phyloP scores from a whole-genome alignment of 2,797 vertebrate genomes.

The Coendou prehensilis region DNA sequence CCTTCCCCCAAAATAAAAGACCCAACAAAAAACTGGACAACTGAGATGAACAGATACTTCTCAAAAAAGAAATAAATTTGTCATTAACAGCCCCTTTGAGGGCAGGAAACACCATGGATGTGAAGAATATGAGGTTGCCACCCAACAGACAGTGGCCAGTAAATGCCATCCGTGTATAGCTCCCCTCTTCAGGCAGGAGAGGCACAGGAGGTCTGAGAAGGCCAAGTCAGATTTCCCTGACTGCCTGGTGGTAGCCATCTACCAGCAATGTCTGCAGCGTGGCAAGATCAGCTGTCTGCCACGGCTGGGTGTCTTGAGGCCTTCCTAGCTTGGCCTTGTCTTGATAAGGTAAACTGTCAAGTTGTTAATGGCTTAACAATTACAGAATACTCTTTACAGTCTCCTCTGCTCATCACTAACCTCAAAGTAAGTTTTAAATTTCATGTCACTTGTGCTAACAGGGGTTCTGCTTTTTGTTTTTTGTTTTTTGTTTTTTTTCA shows the following conservation, averaged over 20 bases:
- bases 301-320: neutral
- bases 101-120: neutral
- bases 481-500: neutral
- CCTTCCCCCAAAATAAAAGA: neutral
- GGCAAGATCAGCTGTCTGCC: neutral
- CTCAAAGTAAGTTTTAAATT: neutral
- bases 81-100: neutral
- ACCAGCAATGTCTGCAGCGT: neutral
- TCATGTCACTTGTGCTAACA: neutral
- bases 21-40: neutral
- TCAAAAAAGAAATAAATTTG: neutral
- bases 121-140: neutral
- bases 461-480: neutral
- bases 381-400: neutral
- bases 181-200: neutral
- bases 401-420: neutral
- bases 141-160: neutral
- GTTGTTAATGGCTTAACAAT: slow-evolving; percentile 5
- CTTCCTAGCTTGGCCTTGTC: neutral
- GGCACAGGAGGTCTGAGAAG: neutral
- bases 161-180: neutral
- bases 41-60: neutral
- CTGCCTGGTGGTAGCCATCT: neutral
- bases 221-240: neutral
- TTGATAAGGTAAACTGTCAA: neutral